Percentiles rank a stretch among this genome's conserved stretches.
Evolutionary conservation across 2,113 vertebrate genomes (phyloP).

Genomic region (Cyprinodon brontotheroides): DNA sequence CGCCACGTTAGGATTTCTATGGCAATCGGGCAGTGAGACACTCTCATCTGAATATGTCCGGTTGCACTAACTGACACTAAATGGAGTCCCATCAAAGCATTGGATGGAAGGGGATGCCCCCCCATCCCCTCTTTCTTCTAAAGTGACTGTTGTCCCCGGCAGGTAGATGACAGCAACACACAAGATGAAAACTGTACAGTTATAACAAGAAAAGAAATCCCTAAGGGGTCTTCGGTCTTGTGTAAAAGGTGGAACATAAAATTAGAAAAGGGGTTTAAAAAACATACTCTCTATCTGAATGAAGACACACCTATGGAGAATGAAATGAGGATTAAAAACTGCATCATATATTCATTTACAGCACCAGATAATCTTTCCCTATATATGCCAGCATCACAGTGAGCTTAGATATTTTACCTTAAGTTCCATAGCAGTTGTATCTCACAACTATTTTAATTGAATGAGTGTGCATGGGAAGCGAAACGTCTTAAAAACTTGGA

Average conservation of each 20-base stretch:
- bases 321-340: background rate
- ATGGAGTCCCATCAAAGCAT: slow-evolving; percentile 87
- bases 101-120: slow-evolving; percentile 34
- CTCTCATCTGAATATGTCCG: slow-evolving; percentile 88
- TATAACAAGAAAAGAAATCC: background rate
- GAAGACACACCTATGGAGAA: background rate
- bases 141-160: slow-evolving; percentile 2
- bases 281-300: background rate
- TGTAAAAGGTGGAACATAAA: background rate
- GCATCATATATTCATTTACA: background rate
- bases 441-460: background rate
- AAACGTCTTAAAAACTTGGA: no score
- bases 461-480: no score
- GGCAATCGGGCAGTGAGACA: slow-evolving; percentile 88
- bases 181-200: background rate
- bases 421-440: background rate
- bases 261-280: background rate
- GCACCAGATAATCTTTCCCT: background rate
- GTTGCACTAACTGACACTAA: slow-evolving; percentile 88
- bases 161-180: slow-evolving; percentile 26
- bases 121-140: background rate
- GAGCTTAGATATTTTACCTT: background rate
- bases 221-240: background rate
- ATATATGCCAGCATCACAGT: background rate
- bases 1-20: slow-evolving; percentile 95